Conservation (phyloP, 2,797 vertebrate species). For the Lycodopsis pacificus region DNA sequence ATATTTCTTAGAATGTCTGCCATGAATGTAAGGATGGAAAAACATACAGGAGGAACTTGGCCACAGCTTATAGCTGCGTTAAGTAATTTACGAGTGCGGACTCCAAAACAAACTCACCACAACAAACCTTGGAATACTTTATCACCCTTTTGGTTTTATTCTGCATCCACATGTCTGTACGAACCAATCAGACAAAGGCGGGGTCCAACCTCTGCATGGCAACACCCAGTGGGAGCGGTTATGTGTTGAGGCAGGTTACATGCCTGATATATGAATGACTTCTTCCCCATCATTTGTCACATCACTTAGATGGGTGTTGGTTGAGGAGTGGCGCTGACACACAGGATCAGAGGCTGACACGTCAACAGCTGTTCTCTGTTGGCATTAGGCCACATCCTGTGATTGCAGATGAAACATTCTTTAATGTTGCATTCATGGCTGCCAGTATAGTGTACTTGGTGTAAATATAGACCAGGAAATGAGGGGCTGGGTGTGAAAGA, state of each 20-base stretch:
- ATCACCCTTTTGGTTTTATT: background rate
- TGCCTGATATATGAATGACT: slow-evolving; percentile 55
- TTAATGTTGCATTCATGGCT: slow-evolving; percentile 57
- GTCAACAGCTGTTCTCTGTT: slow-evolving; percentile 53
- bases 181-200: background rate
- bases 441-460: slow-evolving; percentile 29
- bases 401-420: slow-evolving; percentile 46
- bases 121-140: slow-evolving; percentile 17
- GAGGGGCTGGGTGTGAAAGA: slow-evolving; percentile 19
- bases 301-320: slow-evolving; percentile 24
- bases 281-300: slow-evolving; percentile 38
- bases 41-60: slow-evolving; percentile 24
- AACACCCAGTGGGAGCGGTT: slow-evolving; percentile 14
- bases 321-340: slow-evolving; percentile 30
- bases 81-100: slow-evolving; percentile 7
- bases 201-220: background rate
- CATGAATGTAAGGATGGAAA: slow-evolving; percentile 37
- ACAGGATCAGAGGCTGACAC: slow-evolving; percentile 52
- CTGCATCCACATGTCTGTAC: slow-evolving; percentile 9
- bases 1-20: slow-evolving; percentile 16
- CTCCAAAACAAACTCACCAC: slow-evolving; percentile 24
- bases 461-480: slow-evolving; percentile 52
- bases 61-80: slow-evolving; percentile 10
- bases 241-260: slow-evolving; percentile 49
- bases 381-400: slow-evolving; percentile 47